Evolutionary conservation across 1,140 invertebrate species (phyloP).

Genomic region (Trichonephila inaurata): DNA sequence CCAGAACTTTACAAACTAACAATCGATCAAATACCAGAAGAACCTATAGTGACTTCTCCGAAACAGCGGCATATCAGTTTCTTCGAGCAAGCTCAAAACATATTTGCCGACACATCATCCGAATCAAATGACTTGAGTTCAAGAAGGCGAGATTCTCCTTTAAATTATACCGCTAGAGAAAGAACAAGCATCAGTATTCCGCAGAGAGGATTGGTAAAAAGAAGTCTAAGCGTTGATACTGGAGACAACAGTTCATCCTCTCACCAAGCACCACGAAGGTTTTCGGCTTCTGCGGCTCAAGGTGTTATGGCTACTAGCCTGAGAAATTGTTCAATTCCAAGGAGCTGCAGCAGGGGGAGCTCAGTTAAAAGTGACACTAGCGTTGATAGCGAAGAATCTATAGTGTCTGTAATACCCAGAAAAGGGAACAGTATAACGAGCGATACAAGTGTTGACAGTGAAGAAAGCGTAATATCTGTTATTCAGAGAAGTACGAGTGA

Average conservation of each 20-base stretch:
- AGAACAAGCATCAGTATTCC: neutral
- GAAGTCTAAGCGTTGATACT: slow-evolving; percentile 76
- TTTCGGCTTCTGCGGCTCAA: slow-evolving; percentile 73
- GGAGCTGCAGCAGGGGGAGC: slow-evolving; percentile 67
- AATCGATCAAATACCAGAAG: slow-evolving; percentile 47
- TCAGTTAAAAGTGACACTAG: slow-evolving; percentile 78
- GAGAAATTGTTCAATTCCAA: slow-evolving; percentile 44
- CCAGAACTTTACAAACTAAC: slow-evolving; percentile 77
- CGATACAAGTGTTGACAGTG: slow-evolving; percentile 90
- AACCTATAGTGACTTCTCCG: slow-evolving; percentile 30
- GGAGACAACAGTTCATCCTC: slow-evolving; percentile 34
- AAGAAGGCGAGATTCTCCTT: neutral
- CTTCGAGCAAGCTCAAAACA: slow-evolving; percentile 66
- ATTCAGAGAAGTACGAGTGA: slow-evolving; percentile 84
- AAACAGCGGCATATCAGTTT: slow-evolving; percentile 55
- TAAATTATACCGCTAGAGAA: neutral
- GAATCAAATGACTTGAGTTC: slow-evolving; percentile 5
- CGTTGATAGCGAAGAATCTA: slow-evolving; percentile 79
- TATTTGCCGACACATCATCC: slow-evolving; percentile 26
- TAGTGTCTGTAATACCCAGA: slow-evolving; percentile 83
- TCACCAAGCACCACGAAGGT: slow-evolving; percentile 31
- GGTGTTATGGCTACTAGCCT: slow-evolving; percentile 47
- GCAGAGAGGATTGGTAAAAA: slow-evolving; percentile 72
- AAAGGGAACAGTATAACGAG: slow-evolving; percentile 95
- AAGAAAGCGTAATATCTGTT: slow-evolving; percentile 79